Evolutionary conservation across 2,797 vertebrate genomes (phyloP).

Genomic region (Characodon lateralis): DNA sequence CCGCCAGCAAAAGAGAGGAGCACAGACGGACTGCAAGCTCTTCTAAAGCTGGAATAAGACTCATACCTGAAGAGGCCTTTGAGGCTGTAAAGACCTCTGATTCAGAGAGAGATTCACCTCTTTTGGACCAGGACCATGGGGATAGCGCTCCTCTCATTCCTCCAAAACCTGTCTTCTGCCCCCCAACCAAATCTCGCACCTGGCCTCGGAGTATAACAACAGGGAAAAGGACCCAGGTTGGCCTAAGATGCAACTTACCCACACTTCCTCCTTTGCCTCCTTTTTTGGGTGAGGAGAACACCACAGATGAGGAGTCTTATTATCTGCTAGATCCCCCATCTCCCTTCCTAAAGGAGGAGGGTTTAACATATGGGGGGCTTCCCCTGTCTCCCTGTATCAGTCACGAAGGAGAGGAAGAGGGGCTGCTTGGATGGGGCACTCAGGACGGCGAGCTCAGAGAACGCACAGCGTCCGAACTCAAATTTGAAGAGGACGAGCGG

Average conservation of each 20-base stretch:
- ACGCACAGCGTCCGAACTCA: conserved; percentile 92
- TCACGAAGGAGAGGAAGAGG: conserved; percentile 88
- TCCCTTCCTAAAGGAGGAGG: conserved; percentile 80
- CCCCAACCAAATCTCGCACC: conserved; percentile 83
- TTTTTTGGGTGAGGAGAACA: conserved; percentile 75
- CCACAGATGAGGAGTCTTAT: conserved; percentile 81
- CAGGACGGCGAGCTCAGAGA: conserved; percentile 79
- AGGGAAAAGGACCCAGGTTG: conserved; percentile 70
- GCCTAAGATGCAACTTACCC: conserved; percentile 77
- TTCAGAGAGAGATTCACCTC: conserved; percentile 81
- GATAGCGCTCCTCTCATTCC: conserved; percentile 79
- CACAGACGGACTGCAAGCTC: conserved; percentile 59
- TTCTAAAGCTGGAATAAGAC: conserved; percentile 64
- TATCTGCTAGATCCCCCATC: conserved; percentile 83
- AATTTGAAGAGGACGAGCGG: conserved; percentile 90
- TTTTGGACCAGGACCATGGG: conserved; percentile 78
- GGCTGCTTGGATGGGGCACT: conserved; percentile 76
- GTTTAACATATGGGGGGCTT: conserved; percentile 74
- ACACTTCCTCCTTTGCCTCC: conserved; percentile 81
- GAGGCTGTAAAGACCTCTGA: conserved; percentile 75
- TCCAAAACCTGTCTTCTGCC: conserved; percentile 84
- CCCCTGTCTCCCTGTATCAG: conserved; percentile 93
- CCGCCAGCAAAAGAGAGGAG: conserved; percentile 49
- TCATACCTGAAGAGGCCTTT: conserved; percentile 71
- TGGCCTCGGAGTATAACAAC: conserved; percentile 81